These are phyloP conservation scores for Choloepus hoffmanni DNA, from an alignment of 2,113 vertebrate genomes.

Conservation along the genomic window DNA sequence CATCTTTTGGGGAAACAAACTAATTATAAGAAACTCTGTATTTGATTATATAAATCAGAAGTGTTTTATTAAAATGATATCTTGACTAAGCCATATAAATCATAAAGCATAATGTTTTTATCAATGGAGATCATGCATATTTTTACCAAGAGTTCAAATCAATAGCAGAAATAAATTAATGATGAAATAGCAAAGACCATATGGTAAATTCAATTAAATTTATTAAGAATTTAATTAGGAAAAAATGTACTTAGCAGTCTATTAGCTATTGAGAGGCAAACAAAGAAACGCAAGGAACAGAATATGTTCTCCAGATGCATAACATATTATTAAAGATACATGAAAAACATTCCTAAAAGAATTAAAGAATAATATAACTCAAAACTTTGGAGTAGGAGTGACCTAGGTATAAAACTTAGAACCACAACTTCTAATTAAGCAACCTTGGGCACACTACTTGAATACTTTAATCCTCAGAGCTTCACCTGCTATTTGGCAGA, in stretches of 20 bases:
- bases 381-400: neutral
- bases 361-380: neutral
- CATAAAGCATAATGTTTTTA: constrained; percentile 50
- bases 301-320: neutral
- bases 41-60: constrained; percentile 14
- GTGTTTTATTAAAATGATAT: constrained; percentile 53
- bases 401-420: neutral
- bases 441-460: neutral
- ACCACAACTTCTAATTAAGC: neutral
- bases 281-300: neutral
- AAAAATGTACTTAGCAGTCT: constrained; percentile 40
- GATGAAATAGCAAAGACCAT: constrained; percentile 56
- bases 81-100: constrained; percentile 50
- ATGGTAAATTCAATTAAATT: constrained; percentile 70
- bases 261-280: constrained; percentile 55
- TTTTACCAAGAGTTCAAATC: constrained; percentile 50
- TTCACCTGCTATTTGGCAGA: neutral
- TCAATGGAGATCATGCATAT: constrained; percentile 34
- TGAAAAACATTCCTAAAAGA: neutral
- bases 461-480: neutral
- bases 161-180: constrained; percentile 68
- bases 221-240: constrained; percentile 69
- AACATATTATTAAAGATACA: constrained; percentile 20
- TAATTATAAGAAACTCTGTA: constrained; percentile 10
- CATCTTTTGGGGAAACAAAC: neutral